Evolutionary conservation across 2,888 invertebrate species (phyloP), one percentile per base, ranked within the genome.

Genomic region (Ormyrus nitidulus): DNA sequence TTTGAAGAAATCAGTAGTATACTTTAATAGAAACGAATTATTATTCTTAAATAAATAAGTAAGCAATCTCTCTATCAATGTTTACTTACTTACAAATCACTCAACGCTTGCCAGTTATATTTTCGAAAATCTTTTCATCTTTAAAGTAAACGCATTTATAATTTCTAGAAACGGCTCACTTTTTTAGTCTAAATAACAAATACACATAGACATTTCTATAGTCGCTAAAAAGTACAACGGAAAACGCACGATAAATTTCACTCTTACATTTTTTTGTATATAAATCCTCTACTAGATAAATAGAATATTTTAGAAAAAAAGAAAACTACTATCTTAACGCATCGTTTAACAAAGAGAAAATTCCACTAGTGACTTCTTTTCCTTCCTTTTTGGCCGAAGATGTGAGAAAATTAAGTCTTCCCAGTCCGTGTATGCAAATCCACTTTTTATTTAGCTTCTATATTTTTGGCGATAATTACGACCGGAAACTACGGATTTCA

Each of bases 261-360:
- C 48, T 68, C 61, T 72, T 69, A 77, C 48, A 69, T 58, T n/a
- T 53, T 59, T 58, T n/a, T 72, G 34, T 77, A 80, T 80, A 78
- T 80, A 80, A 80, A 82, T 78, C 10, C n/a, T 80, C 75, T 78
- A 77, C 80, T 66, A 51, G 71, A 66, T 74, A 79, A 68, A 81
- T 72, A 79, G 44, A 66, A 74, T 75, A 64, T 69, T 62, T 58
- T 75, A 75, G 56, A 73, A 44, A 49, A 34, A 34, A 34, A 34
- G 44, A 61, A 48, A 80, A 54, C 51, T 13, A 59, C 56, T 46
- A 10, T 34, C 34, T 34, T 54, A 34, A 62, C 53, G 48, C 56
- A 8, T 54, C 68, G 11, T n/a, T 10, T 71, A 81, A 74, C 54
- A 75, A 77, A 70, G 51, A 64, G 71, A 69, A 46, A 46, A 51